Evolutionary conservation across 2,888 invertebrate genomes (phyloP).

Genomic region (Deladenus siricidicola): DNA sequence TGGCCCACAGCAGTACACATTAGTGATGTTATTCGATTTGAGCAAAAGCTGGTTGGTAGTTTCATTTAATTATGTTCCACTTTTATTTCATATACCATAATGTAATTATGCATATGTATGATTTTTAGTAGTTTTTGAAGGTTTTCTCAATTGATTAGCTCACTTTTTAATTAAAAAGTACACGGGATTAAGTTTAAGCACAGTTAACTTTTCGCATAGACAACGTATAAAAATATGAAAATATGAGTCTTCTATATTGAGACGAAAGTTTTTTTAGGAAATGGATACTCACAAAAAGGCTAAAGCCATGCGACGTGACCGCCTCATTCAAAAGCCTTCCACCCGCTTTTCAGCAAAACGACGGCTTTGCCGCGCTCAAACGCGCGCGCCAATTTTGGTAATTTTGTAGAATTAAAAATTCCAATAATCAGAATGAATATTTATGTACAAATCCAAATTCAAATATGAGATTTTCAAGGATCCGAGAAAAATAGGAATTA

Average conservation of each 20-base stretch:
- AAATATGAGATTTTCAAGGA: no score
- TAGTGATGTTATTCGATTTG: conserved; percentile 17
- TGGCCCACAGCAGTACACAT: conserved; percentile 1
- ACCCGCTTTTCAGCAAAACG: no score
- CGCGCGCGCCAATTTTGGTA: conserved; percentile 13
- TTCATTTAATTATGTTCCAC: background rate
- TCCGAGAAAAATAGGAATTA: no score
- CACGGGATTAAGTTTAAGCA: background rate
- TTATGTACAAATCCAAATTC: no score
- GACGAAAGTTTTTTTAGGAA: conserved; percentile 13
- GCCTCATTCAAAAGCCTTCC: background rate
- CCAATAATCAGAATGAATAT: no score
- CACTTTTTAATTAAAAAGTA: no score
- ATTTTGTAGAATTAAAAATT: no score
- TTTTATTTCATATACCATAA: background rate
- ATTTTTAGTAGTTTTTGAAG: no score
- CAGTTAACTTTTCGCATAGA: background rate
- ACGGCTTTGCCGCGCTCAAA: conserved; percentile 5
- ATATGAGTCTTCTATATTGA: background rate
- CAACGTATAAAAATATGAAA: background rate
- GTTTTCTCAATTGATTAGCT: no score
- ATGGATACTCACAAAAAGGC: conserved; percentile 12
- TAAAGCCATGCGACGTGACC: conserved; percentile 4
- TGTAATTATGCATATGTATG: no score
- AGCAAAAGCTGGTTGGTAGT: conserved; percentile 8